Conservation (phyloP, 2,888 invertebrate species). For the Nephrotoma guestfalica region DNA sequence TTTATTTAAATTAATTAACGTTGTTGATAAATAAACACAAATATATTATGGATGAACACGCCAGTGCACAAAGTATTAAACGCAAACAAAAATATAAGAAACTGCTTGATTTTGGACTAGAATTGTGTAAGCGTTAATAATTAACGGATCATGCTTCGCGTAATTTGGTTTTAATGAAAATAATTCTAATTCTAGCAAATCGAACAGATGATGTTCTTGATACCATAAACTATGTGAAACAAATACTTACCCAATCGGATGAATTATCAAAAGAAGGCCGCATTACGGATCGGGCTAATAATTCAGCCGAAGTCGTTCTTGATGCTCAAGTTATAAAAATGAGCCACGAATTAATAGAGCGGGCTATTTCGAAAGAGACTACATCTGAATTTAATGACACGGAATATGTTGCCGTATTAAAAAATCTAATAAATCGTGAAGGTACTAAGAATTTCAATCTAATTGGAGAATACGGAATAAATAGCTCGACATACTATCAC, state of each 20-base stretch:
- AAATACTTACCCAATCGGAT: constrained; percentile 21
- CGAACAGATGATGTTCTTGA: constrained; percentile 24
- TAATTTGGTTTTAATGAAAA: neutral
- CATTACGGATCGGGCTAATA: constrained; percentile 22
- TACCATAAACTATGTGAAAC: constrained; percentile 21
- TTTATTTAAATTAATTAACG: too few species aligned
- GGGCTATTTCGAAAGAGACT: neutral
- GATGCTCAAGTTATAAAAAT: constrained; percentile 30
- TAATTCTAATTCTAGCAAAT: constrained; percentile 19
- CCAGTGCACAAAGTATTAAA: neutral
- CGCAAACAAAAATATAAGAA: neutral
- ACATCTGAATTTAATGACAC: neutral
- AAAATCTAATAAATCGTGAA: neutral
- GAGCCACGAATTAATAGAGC: constrained; percentile 23
- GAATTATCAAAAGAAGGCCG: constrained; percentile 19
- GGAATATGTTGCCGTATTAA: neutral
- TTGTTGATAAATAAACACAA: too few species aligned
- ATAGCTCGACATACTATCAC: neutral
- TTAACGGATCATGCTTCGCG: neutral
- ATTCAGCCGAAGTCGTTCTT: constrained; percentile 26
- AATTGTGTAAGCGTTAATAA: neutral
- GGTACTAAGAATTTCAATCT: neutral
- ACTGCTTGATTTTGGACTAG: neutral
- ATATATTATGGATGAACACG: neutral
- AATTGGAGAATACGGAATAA: neutral